phyloP scores from a whole-genome alignment of 2,113 vertebrate genomes.

The Aspidoscelis tigris region DNA sequence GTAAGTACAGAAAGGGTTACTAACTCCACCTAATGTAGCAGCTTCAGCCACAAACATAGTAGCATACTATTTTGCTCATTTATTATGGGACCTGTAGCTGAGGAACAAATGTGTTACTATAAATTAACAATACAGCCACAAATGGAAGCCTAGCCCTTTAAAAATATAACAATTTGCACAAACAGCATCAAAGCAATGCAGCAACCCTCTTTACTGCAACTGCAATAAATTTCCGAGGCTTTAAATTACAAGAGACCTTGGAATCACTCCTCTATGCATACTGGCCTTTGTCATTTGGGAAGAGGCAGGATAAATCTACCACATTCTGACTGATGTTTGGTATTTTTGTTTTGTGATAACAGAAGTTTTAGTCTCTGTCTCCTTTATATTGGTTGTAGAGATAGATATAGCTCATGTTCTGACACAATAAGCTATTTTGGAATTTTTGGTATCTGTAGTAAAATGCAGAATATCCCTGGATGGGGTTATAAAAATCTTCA shows the following conservation, averaged over 20 bases:
- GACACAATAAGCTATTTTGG: background rate
- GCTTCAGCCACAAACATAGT: slow-evolving; percentile 25
- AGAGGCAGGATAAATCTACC: slow-evolving; percentile 1
- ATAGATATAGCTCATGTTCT: slow-evolving; percentile 1
- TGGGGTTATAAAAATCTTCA: slow-evolving; percentile 14
- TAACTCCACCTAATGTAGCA: too few species aligned
- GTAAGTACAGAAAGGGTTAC: too few species aligned
- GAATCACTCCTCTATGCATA: slow-evolving; percentile 31
- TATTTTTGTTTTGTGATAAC: slow-evolving; percentile 54
- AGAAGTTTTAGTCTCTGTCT: background rate
- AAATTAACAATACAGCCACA: slow-evolving; percentile 60
- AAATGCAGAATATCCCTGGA: background rate
- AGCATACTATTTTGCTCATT: slow-evolving; percentile 49
- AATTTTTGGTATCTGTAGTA: slow-evolving; percentile 25
- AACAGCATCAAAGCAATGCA: slow-evolving; percentile 50
- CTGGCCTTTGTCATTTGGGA: slow-evolving; percentile 44
- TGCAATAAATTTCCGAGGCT: slow-evolving; percentile 41
- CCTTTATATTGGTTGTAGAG: background rate
- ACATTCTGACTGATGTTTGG: background rate
- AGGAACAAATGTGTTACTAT: slow-evolving; percentile 59
- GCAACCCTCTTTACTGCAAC: slow-evolving; percentile 54
- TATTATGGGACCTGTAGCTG: slow-evolving; percentile 40
- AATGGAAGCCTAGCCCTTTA: slow-evolving; percentile 53
- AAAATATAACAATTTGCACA: slow-evolving; percentile 44
- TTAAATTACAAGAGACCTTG: slow-evolving; percentile 53